Conservation (phyloP, 2,888 invertebrate species). For the Pristionchus exspectatus region DNA sequence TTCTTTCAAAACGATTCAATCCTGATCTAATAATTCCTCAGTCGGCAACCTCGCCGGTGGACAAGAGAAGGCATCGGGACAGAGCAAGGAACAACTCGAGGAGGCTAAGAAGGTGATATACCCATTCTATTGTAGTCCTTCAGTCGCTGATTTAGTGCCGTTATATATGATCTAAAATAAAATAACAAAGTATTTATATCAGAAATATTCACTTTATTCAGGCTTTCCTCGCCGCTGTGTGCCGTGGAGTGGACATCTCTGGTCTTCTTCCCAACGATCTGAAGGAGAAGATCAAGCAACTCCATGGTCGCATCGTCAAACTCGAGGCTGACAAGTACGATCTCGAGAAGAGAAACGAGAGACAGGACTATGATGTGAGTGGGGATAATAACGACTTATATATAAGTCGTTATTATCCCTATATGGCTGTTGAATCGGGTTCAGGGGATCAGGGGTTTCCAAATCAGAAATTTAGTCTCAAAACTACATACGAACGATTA, state of each 20-base stretch:
- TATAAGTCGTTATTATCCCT: too few relatives aligned
- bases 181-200: too few relatives aligned
- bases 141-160: too few relatives aligned
- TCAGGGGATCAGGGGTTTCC: too few relatives aligned
- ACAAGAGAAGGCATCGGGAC: constrained; percentile 55
- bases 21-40: too few relatives aligned
- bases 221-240: constrained; percentile 74
- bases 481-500: too few relatives aligned
- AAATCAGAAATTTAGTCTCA: too few relatives aligned
- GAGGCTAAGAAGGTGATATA: constrained; percentile 72
- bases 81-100: constrained; percentile 72
- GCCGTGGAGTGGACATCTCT: constrained; percentile 74
- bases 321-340: constrained; percentile 79
- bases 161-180: too few relatives aligned
- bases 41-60: constrained; percentile 68
- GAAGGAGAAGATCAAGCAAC: constrained; percentile 76
- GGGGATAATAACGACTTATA: background rate
- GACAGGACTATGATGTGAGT: constrained; percentile 78
- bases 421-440: background rate
- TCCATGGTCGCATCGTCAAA: constrained; percentile 76
- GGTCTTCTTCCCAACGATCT: constrained; percentile 77
- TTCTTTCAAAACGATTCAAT: too few relatives aligned
- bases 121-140: too few relatives aligned
- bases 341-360: constrained; percentile 78
- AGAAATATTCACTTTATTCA: background rate